Evolutionary conservation across 1,140 invertebrate species (phyloP).

Genomic region (Microplitis demolitor): DNA sequence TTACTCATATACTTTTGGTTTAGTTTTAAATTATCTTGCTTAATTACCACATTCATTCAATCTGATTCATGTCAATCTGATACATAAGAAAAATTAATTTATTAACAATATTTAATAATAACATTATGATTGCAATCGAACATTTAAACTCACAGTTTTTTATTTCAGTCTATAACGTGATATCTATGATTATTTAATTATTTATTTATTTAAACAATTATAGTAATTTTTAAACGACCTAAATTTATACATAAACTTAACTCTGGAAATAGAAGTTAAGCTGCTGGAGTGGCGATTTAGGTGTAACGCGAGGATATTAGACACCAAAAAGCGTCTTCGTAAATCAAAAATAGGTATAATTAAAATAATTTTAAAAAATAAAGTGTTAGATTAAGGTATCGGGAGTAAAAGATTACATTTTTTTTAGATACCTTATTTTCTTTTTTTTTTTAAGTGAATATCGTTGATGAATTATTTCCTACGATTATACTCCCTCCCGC

Average conservation of each 20-base stretch:
- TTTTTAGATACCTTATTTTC: slow-evolving; percentile 9
- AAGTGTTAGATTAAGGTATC: slow-evolving; percentile 3
- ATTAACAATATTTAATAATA: no score
- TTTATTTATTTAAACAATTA: neutral
- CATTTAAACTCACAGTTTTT: no score
- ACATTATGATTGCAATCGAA: no score
- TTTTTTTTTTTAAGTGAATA: neutral
- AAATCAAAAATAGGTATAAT: neutral
- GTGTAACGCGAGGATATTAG: slow-evolving; percentile 5
- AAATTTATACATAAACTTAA: neutral
- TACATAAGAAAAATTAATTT: neutral
- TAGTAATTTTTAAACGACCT: no score
- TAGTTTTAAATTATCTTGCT: neutral
- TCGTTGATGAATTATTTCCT: neutral
- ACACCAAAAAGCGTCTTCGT: neutral
- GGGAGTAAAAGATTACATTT: neutral
- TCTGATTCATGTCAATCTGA: neutral
- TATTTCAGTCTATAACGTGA: slow-evolving; percentile 48
- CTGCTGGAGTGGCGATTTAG: slow-evolving; percentile 26
- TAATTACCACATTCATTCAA: slow-evolving; percentile 5
- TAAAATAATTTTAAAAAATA: neutral
- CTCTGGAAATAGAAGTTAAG: slow-evolving; percentile 25
- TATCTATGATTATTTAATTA: slow-evolving; percentile 43
- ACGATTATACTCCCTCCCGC: slow-evolving; percentile 36
- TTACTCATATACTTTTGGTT: neutral